Percentiles rank a stretch among this genome's conserved stretches.
Conservation (phyloP, 2,113 vertebrate genomes). For the Calidris pygmaea region DNA sequence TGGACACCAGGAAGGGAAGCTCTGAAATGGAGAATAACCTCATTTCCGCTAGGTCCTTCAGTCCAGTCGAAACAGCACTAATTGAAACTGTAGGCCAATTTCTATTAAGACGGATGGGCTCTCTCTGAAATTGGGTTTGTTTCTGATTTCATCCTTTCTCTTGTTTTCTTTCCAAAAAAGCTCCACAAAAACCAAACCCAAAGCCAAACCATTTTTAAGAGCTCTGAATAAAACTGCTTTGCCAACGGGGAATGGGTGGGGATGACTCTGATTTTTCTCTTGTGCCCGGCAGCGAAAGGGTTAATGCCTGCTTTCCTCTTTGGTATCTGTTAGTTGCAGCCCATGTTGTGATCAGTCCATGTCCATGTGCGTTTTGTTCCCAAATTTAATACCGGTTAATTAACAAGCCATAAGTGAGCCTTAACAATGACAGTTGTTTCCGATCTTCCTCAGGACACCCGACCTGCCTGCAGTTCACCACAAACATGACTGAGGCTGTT, state of each 20-base stretch:
- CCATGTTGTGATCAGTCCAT: constrained; percentile 73
- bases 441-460: constrained; percentile 87
- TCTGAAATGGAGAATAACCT: constrained; percentile 43
- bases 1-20: constrained; percentile 21
- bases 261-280: constrained; percentile 57
- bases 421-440: constrained; percentile 56
- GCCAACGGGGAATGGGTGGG: constrained; percentile 36
- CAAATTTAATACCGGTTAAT: constrained; percentile 35
- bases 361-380: constrained; percentile 70
- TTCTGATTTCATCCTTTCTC: constrained; percentile 35
- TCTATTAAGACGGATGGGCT: constrained; percentile 33
- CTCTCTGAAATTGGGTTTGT: constrained; percentile 41
- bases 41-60: constrained; percentile 26
- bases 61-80: neutral
- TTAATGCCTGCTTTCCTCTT: constrained; percentile 68
- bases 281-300: constrained; percentile 69
- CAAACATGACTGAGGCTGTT: constrained; percentile 97
- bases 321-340: constrained; percentile 53
- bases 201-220: constrained; percentile 67
- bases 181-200: neutral
- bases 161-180: neutral
- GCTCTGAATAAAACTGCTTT: constrained; percentile 70
- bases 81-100: constrained; percentile 23
- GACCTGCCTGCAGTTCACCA: constrained; percentile 96
- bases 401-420: neutral